Evolutionary conservation across 2,113 vertebrate species (phyloP), one percentile per base, ranked within the genome.

Genomic region (Aptenodytes forsteri): DNA sequence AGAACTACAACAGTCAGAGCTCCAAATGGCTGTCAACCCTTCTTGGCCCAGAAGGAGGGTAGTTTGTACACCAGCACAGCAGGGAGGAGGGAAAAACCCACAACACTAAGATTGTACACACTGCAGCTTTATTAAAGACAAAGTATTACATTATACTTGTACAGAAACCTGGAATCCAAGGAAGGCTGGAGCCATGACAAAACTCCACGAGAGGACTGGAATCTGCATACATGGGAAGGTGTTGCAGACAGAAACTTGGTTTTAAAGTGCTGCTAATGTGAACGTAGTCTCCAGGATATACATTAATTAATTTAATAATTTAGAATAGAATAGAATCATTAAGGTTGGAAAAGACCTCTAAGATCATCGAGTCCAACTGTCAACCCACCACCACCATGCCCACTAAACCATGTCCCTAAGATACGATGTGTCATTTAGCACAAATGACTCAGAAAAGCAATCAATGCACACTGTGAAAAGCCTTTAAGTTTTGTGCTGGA

Each of bases 51-150:
- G 15, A 49, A 56, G 50, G 16, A 73, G 10, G 10, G 13, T 13
- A 55, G 46, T 71, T 77, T 66, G 72, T 25, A 56, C 25, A 64
- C 1, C 25, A 83, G 83, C 26, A 82, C 25, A 72, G 36, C 30
- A 73, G 36, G 71, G 21, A 66, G 15, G 44, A 93, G 69, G 26
- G 34, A 71, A 82, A 93, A 97, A 52, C 4, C 2, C 44, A 27
- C 44, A 92, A 49, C 21, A 29, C 25, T 34, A 34, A 80, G 32
- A 79, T 7, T 14, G 4, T 10, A 67, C 23, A 30, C 27, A 25
- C 19, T 58, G 23, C 4, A 84, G 30, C 56, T 97, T 96, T 96
- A 96, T 65, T 96, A 80, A 56, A 87, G 52, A 92, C n/a, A 25
- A 91, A 89, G 42, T 25, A 89, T 38, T 22, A 17, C 32, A 50